Base-by-base conservation (phyloP, 2,797 vertebrate genomes). In the Gadopsis marmoratus region DNA sequence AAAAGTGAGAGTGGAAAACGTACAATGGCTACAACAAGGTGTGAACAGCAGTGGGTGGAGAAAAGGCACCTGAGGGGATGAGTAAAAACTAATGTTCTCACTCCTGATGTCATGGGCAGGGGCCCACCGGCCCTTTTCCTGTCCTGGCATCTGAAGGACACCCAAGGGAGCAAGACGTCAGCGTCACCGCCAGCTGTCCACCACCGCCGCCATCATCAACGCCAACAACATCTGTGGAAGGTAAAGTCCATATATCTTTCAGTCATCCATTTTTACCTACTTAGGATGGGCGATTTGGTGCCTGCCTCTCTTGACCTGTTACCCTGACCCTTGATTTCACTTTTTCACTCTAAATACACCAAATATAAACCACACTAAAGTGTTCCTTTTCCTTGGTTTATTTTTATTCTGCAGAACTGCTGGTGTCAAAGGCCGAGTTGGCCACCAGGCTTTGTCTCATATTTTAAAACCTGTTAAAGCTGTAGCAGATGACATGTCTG, bases 101-200 rank as follows among this genome's bases (percentile, higher is more conserved):
- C 83, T 64, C 65, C 41, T 83, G 80, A 88, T 85, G 82, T 90
- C 84, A 86, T 76, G 50, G 76, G 69, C 74, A 50, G 71, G 39
- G 26, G 64, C 55, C 54, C 58, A 19, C 43, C 58, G 3, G 71
- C 58, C 26, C 69, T 87, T 85, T 91, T 91, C 74, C 83, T 87
- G 71, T 64, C 29, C 65, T 39, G 67, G 73, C 79, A 55, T 58
- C 67, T 17, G 26, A 68, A 83, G 68, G 74, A 59, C 71, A n/a
- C 87, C 81, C 74, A 5, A 10, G 78, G 70, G 90, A 90, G 68
- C 11, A 10, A 74, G 69, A 84, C 71, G 61, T 90, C 80, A 86
- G 58, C 51, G 7, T 74, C 85, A 35, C 62, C 26, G 3, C 54
- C 19, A 7, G 72, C 56, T 39, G 7, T 35, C 39, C 7, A 41